Evolutionary conservation across 2,888 invertebrate genomes (phyloP), one percentile per base, ranked within the genome.

Genomic region (Lomographa bimaculata): DNA sequence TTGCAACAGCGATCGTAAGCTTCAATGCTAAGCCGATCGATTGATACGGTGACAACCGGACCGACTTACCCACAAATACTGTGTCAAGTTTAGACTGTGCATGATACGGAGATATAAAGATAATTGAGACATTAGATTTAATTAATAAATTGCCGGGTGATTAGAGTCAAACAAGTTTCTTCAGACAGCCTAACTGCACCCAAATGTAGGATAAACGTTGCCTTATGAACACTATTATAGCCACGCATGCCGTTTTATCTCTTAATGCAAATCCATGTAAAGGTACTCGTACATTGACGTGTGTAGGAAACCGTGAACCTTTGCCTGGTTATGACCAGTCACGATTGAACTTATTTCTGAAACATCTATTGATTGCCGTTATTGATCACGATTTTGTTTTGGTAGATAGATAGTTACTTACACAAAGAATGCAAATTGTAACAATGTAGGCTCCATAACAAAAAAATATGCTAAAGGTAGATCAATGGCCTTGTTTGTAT

Each of bases 81-180:
- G 38, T 49, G 48, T 52, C 52, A 52, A 49, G 46, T 52, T 46
- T 36, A 44, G 46, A 42, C 44, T 32, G 35, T 39, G 26, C 34
- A 23, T 37, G 47, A 41, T 44, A 32, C 35, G 21, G 11, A 30
- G 46, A 46, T 38, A 33, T 26, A 25, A 12, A 51, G 45, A 51
- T 51, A 51, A 51, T 46, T 47, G 40, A 47, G 30, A 37, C 30
- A 41, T 41, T 35, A 25, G 34, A 42, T 51, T 40, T 46, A 45
- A 48, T 47, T 47, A 47, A 40, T 43, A 26, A 42, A 50, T 42
- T 40, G 28, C 38, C 16, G 30, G 23, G 33, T 19, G 16, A 35
- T 45, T n/a, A 38, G 35, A 17, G 34, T 16, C 30, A 14, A 17
- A 43, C 47, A 19, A 32, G 48, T 48, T 45, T 37, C 21, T 16